These are phyloP conservation scores for Ammospiza maritima DNA, from an alignment of 2,797 vertebrate genomes.

Conservation along the genomic window DNA sequence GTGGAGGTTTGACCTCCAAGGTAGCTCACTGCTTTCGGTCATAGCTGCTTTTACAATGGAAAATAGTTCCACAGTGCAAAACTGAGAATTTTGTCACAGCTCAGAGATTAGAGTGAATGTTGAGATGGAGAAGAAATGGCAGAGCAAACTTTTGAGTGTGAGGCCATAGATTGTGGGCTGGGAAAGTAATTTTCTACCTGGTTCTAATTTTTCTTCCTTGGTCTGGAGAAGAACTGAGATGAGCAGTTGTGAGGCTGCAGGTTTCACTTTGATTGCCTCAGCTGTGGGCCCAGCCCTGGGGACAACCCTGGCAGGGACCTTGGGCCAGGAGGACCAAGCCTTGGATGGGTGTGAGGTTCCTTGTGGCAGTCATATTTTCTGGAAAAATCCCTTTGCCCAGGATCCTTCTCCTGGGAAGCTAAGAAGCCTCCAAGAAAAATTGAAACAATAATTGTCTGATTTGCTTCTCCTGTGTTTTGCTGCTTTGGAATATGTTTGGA, in stretches of 20 bases:
- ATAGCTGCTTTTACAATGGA: background rate
- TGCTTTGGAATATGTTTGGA: background rate
- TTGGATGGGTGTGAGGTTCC: background rate
- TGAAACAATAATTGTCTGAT: background rate
- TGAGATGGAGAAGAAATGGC: background rate
- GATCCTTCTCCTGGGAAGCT: background rate
- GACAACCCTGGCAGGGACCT: background rate
- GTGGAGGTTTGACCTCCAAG: background rate
- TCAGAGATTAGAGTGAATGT: background rate
- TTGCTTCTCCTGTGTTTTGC: background rate
- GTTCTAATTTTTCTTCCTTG: background rate
- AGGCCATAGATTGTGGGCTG: background rate
- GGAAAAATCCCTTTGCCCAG: background rate
- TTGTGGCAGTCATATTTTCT: background rate
- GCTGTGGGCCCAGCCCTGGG: background rate
- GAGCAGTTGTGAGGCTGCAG: background rate
- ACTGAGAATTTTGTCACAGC: background rate
- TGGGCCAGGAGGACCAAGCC: background rate
- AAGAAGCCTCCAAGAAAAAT: background rate
- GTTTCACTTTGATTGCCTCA: background rate
- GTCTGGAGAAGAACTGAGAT: background rate
- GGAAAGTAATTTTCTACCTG: background rate
- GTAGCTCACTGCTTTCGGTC: background rate
- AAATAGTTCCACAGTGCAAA: background rate
- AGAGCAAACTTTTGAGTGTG: background rate